Evolutionary conservation across 2,113 vertebrate species (phyloP), one percentile per base, ranked within the genome.

Genomic region (Rhombomys opimus): DNA sequence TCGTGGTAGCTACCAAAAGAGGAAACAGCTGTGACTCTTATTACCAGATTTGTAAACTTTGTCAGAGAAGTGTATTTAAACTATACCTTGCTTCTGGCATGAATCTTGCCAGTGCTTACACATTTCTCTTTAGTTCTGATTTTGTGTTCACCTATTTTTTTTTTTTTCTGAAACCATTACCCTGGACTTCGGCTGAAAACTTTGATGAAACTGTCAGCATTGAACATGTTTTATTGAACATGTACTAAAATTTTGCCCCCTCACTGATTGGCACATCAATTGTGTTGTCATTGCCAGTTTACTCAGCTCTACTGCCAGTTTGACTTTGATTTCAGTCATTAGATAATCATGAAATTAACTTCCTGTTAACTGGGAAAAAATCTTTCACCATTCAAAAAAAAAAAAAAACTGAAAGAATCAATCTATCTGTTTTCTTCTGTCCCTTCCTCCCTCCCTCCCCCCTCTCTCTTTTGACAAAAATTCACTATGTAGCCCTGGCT

Each of bases 131-230:
- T 27, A 91, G 93, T 86, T 96, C 77, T 89, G 15, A 72, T 93
- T 87, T 94, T 89, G 65, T 84, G 35, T 59, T 85, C 89, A 13
- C 54, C 85, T 68, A 5, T 63, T 97, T 35, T 61, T 96, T 35
- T 61, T 96, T 95, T 91, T 89, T 4, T 59, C 78, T 84, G 50
- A 89, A 70, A 73, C 68, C 17, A 3, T 80, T 54, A 95, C 46
- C 82, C 72, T 27, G 38, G 93, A 27, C 5, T 93, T 87, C 93
- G 27, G 38, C 52, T 89, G 38, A 93, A 96, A 97, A 76, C 57
- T 77, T 91, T 77, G 50, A 46, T 88, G n/a, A 82, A 93, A 68
- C 32, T 72, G 41, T 85, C 59, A 77, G 27, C 73, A 93, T 35
- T 17, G 17, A 81, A 35, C 52, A 22, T 85, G n/a, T 65, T 78